Base-by-base conservation (phyloP, 1,140 invertebrate genomes). In the Calosoma granatense region DNA sequence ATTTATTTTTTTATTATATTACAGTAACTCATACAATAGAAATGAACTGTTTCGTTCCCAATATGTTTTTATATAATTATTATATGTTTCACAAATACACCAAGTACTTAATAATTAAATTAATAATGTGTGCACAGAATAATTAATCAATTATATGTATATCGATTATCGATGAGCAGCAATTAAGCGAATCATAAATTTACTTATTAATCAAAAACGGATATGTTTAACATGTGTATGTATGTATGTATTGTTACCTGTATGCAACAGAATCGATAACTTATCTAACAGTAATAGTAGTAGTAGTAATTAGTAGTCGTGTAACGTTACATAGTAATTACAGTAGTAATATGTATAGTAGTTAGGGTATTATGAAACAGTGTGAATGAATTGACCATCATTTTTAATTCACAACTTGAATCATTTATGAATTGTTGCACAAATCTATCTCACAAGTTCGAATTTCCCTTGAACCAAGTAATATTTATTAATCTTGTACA, bases 21-120 rank as follows among this genome's bases (percentile, higher is more conserved):
- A 47, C 41, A 47, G 41, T 47, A 47, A 47, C 41, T 47, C 15
- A 47, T 47, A 47, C 41, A 47, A 11, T 47, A 47, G 4, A 47
- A 47, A 47, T 47, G 41, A 47, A 47, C 4, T 36, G n/a, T 12
- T 17, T 47, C 17, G 6, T 11, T 12, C 4, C 41, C 41, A 47
- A 47, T 47, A 47, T n/a, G n/a, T n/a, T n/a, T n/a, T n/a, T n/a
- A n/a, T n/a, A n/a, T n/a, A n/a, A n/a, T n/a, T n/a, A n/a, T n/a
- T n/a, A n/a, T 47, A 47, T 17, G 15, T 47, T 17, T 47, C 41
- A 47, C 41, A 47, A 47, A 47, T 47, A 47, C 41, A 47, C 41
- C 41, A 47, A 47, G 17, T 30, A 30, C 26, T 30, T 30, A 30
- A 30, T 30, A 30, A 30, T n/a, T n/a, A n/a, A n/a, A n/a, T n/a